Evolutionary conservation across 92 coral and sea anemone species (phyloP), one percentile per base, ranked within the genome.

Genomic region (Phymanthus crucifer): DNA sequence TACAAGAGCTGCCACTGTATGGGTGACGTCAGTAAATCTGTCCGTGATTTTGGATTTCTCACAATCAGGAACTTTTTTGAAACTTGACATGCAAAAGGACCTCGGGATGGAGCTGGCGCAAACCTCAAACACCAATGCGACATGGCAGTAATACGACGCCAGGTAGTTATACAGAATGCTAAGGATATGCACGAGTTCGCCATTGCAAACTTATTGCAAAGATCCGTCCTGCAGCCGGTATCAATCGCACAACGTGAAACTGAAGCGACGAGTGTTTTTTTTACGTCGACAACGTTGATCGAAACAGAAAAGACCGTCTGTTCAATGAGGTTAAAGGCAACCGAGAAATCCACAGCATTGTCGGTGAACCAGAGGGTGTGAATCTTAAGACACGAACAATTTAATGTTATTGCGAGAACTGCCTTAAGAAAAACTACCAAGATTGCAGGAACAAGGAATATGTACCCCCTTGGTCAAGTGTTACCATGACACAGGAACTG

Each of bases 21-120:
- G 91, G 88, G 85, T 0, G 83, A 74, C 38, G 86, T 88, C n/a
- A 38, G 57, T 50, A 50, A 57, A 70, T 85, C 93, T 23, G 40
- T 14, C 17, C 48, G 70, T 19, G 87, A 85, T 27, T 89, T 81
- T 74, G 89, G 87, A 69, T 85, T 48, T 61, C 32, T n/a, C 69
- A 72, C 80, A 1, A 65, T 83, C 13, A 32, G 85, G 6, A 84
- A 88, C 48, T 88, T 46, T 61, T 84, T 80, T 46, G 87, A 89
- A 47, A 85, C 88, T 0, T 89, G 88, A 2, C 93, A 82, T 40
- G 88, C 90, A 11, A 79, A 86, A 57, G 93, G 93, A 6, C 93
- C 90, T 0, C 90, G 86, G 71, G 90, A 86, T 79, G 90, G 86
- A 17, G 93, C 90, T 7, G 93, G 90, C 26, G 93, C 93, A 0